Evolutionary conservation across 2,113 vertebrate genomes (phyloP).

Genomic region (Eclectus roratus): DNA sequence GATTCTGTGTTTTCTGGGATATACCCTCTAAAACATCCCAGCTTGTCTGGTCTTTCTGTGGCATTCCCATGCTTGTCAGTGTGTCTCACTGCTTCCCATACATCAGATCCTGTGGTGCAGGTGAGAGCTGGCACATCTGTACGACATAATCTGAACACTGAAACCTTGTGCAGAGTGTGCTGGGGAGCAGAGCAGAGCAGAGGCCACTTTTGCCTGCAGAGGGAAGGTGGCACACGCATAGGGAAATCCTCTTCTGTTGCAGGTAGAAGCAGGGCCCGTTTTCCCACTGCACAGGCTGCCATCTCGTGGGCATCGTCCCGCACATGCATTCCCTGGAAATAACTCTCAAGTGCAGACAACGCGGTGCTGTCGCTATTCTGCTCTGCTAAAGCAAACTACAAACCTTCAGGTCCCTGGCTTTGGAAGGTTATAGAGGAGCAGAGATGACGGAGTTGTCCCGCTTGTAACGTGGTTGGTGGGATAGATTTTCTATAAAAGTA

Average conservation of each 20-base stretch:
- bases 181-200: background rate
- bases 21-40: background rate
- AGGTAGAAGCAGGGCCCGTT: background rate
- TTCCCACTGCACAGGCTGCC: constrained; percentile 13
- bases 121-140: background rate
- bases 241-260: background rate
- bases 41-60: background rate
- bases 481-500: background rate
- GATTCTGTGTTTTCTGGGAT: background rate
- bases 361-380: background rate
- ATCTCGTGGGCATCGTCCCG: constrained; percentile 10
- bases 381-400: background rate
- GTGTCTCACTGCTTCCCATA: background rate
- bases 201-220: background rate
- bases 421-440: background rate
- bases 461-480: background rate
- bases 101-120: fast-evolving
- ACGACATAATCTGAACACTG: fast-evolving
- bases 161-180: background rate
- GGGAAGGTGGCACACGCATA: fast-evolving
- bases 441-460: background rate
- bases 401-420: background rate
- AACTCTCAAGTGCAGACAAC: background rate
- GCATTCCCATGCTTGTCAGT: background rate
- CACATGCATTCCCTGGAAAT: background rate